Evolutionary conservation across 1,140 invertebrate genomes (phyloP), one percentile per base, ranked within the genome.

Genomic region (Chrysopa pallens): DNA sequence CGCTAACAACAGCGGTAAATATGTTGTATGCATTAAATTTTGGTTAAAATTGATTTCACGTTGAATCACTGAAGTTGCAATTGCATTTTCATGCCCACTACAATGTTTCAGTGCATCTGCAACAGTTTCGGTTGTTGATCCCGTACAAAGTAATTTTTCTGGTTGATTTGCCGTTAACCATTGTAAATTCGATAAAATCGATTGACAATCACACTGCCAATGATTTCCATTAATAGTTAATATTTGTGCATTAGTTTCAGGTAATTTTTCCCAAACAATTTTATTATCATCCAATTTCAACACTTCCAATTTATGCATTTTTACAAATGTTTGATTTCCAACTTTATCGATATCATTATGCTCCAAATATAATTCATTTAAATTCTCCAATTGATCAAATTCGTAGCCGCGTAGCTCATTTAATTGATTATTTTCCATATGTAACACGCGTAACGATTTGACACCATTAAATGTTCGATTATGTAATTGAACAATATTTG

Each of bases 381-480:
- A 66, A 53, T 71, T 75, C 56, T 80, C 75, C 37, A 88, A 55
- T 52, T 72, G 69, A 50, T 70, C 67, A 55, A 90, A 78, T 58
- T 87, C 84, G 54, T 76, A 77, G 1, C 83, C 84, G 43, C 76
- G 70, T 17, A 88, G 63, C 46, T 74, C 69, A 42, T 70, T 70
- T 35, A 90, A 67, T 50, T 76, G 70, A 61, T 90, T 90, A 58
- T 82, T 76, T 57, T 87, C 81, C 49, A 89, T 69, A 61, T 87
- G 81, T n/a, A 88, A 66, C n/a, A 82, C 66, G 48, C 70, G 64
- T 13, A 89, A 61, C 13, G 77, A 72, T 47, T 76, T 76, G 8
- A 86, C 66, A 7, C 85, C 84, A 55, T 79, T 85, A 57, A 91
- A 89, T 9, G 84, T 85, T 55, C 81, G 73, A 62, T 89, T 89